phyloP scores from a whole-genome alignment of 2,113 vertebrate genomes.

The Gymnogyps californianus region DNA sequence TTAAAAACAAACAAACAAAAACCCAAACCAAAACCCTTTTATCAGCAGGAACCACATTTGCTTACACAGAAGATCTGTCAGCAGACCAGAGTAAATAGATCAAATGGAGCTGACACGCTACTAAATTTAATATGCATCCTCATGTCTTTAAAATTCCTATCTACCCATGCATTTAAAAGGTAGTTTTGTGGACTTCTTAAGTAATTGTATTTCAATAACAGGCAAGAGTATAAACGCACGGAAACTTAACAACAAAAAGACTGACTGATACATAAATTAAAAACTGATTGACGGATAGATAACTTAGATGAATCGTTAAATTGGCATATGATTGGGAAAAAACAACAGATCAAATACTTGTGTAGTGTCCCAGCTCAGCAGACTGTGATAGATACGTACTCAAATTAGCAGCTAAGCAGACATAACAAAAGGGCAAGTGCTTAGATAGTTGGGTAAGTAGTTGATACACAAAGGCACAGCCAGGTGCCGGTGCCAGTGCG shows the following conservation, averaged over 20 bases:
- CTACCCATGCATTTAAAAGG: conserved; percentile 32
- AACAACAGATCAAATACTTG: conserved; percentile 9
- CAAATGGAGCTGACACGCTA: conserved; percentile 15
- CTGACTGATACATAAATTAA: conserved; percentile 11
- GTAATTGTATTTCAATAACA: conserved; percentile 47
- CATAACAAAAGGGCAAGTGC: rapidly evolving
- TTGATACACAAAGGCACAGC: rapidly evolving
- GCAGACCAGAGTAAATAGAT: conserved; percentile 13
- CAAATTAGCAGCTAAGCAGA: background rate
- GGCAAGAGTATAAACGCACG: background rate
- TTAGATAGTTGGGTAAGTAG: rapidly evolving
- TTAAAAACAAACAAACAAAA: background rate
- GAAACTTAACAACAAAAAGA: background rate
- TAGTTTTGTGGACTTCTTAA: conserved; percentile 42
- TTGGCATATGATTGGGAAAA: conserved; percentile 36
- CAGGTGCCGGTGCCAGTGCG: background rate
- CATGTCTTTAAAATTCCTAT: conserved; percentile 47
- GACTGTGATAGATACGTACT: rapidly evolving
- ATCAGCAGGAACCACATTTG: conserved; percentile 19
- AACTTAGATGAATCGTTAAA: conserved; percentile 49
- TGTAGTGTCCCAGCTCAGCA: background rate
- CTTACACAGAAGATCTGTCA: conserved; percentile 15
- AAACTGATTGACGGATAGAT: conserved; percentile 30
- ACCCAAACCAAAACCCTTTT: background rate
- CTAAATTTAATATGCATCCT: conserved; percentile 13